Base-by-base conservation (phyloP, 2,113 vertebrate species). In the Colaptes auratus region DNA sequence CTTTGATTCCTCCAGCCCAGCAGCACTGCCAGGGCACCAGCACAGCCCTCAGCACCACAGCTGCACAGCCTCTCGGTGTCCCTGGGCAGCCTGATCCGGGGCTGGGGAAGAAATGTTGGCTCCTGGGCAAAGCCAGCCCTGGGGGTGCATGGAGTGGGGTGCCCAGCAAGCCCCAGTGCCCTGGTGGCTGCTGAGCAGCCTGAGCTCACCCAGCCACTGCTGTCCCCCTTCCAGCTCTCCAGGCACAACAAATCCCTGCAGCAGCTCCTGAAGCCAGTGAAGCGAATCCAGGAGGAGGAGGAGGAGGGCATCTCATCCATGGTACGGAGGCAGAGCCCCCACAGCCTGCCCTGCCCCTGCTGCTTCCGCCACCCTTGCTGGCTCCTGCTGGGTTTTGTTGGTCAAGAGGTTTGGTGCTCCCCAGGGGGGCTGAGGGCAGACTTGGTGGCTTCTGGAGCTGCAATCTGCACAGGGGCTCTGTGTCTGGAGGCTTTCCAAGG, bases 261-360 rank as follows among this genome's bases (percentile, higher is more conserved):
- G 96, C 98, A 98, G 88, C 98, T 99, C 89, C 97, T 99, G 95
- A 99, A 98, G 88, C 97, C 99, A 0, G 98, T 94, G 39, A 99
- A 98, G 95, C 98, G 98, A 58, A 98, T 96, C 71, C 98, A 98
- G 91, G 99, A 99, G 88, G 98, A 99, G 35, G 99, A 99, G n/a
- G 99, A 99, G 3, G 99, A 99, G 63, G 98, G 99, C n/a, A 99
- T 99, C 95, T 99, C 99, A 11, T 99, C 98, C 87, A 99, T 99
- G 99, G 99, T 99, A 97, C 11, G 91, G 88, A 39, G 58, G 23
- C 78, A 78, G 36, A 82, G 65, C 39, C 61, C 25, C 48, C 10
- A 3, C 4, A 6, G 4, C 2, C 39, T 0, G 0, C 72, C 53
- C 84, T 28, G 27, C 15, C 33, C 52, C 36, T 55, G 64, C 56